Conservation (phyloP, 2,113 vertebrate species). For the Tupaia tana region DNA sequence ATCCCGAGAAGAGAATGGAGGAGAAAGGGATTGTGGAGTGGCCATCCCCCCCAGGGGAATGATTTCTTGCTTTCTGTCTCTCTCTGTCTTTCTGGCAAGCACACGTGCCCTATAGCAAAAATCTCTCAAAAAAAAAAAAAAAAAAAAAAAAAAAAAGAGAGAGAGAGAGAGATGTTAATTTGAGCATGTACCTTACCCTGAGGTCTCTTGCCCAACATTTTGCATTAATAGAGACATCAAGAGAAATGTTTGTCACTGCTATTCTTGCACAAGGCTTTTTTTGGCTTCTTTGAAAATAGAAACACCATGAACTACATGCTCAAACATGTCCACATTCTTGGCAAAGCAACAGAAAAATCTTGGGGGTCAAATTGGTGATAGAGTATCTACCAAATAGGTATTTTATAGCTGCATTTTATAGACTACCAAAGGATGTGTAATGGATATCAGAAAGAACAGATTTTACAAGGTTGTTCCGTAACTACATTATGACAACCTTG, state of each 20-base stretch:
- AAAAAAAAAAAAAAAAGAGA: too few species aligned
- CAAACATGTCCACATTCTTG: constrained; percentile 80
- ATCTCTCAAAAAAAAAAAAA: too few species aligned
- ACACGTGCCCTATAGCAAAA: too few species aligned
- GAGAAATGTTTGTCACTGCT: constrained; percentile 73
- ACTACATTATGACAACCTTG: background rate
- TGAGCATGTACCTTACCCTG: constrained; percentile 42
- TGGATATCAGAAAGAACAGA: background rate
- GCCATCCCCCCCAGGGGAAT: too few species aligned
- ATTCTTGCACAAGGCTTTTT: constrained; percentile 77
- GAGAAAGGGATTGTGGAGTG: too few species aligned
- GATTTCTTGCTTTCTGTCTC: too few species aligned
- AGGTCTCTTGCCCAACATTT: constrained; percentile 44
- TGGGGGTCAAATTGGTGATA: constrained; percentile 56
- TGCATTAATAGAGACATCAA: constrained; percentile 78
- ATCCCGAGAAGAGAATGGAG: too few species aligned
- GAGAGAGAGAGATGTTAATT: background rate
- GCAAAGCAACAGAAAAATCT: constrained; percentile 72
- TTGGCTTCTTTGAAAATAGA: constrained; percentile 79
- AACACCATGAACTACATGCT: constrained; percentile 72
- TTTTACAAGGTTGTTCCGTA: background rate
- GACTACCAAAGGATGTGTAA: constrained; percentile 14
- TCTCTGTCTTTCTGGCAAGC: too few species aligned
- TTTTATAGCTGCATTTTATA: constrained; percentile 50
- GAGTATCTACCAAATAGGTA: constrained; percentile 31